Evolutionary conservation across 2,888 invertebrate species (phyloP), one percentile per base, ranked within the genome.

Genomic region (Amorpha juglandis): DNA sequence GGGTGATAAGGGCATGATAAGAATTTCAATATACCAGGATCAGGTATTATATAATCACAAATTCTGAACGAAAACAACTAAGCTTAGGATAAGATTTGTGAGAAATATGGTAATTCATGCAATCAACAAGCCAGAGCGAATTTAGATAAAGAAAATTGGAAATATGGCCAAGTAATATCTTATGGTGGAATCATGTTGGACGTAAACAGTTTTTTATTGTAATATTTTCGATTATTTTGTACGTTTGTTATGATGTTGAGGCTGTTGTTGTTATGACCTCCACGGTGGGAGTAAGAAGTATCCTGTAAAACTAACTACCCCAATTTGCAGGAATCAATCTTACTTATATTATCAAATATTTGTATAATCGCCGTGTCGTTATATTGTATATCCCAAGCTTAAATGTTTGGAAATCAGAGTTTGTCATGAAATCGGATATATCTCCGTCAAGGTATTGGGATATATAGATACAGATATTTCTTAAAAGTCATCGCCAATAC

Each of bases 31-130:
- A 38, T 14, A 51, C 14, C 51, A 33, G 35, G 21, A 47, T 27
- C 9, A 27, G 19, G 21, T 38, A 42, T 52, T 64, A 19, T 64
- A 55, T 58, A 58, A 65, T 64, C 58, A 63, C 11, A 66, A 55
- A 55, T 65, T 65, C 53, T 62, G 63, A 67, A 63, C 68, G 62
- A 72, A 69, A 74, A 69, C 67, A 63, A 53, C 52, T 19, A 53
- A 69, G 65, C 65, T 47, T 48, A n/a, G 8, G 47, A 19, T 8
- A 35, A 33, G 16, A 48, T 33, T 1, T 63, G 62, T 33, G 16
- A 68, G 68, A 66, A 73, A 74, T 78, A 78, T 80, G 79, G 73
- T 74, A 78, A 80, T 81, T 74, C 68, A 63, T 68, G 72, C 69
- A 70, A 76, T 74, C 72, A 74, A 72, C 68, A 68, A 63, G 16